phyloP scores from a whole-genome alignment of 2,888 invertebrate genomes.

The Atethmia centrago region DNA sequence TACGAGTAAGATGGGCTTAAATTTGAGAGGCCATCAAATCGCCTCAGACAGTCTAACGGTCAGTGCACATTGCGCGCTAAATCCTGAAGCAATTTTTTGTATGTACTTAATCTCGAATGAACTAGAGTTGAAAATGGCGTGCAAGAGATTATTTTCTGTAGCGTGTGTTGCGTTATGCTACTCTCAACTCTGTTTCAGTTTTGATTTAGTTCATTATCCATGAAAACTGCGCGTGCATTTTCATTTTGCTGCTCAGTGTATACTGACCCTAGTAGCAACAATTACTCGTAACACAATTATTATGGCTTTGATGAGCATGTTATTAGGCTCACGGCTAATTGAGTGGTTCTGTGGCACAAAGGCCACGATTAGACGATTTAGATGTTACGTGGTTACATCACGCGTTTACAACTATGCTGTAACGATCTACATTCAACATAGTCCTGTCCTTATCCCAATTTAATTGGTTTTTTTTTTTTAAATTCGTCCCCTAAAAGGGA shows the following conservation, averaged over 20 bases:
- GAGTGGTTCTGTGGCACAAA: not conserved
- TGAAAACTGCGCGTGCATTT: not conserved
- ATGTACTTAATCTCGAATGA: not conserved
- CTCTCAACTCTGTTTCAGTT: not conserved
- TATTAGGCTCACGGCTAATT: conserved; percentile 2
- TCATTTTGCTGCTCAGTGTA: not conserved
- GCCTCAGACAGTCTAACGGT: not conserved
- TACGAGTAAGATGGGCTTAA: not conserved
- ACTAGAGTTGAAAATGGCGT: conserved; percentile 21
- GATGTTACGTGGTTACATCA: not conserved
- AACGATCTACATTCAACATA: not conserved
- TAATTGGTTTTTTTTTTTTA: too few relatives aligned
- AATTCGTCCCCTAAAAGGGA: too few relatives aligned
- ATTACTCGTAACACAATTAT: too few relatives aligned
- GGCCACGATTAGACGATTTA: not conserved
- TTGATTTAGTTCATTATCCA: not conserved
- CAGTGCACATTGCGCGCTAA: not conserved
- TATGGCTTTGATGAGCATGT: not conserved
- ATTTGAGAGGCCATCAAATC: conserved; percentile 17
- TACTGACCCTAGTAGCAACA: not conserved
- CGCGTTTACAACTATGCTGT: not conserved
- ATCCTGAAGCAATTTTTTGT: not conserved
- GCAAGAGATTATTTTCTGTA: not conserved
- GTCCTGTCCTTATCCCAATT: not conserved
- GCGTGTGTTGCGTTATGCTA: not conserved